Evolutionary conservation across 2,113 vertebrate genomes (phyloP).

Genomic region (Oreochromis tanganicae): DNA sequence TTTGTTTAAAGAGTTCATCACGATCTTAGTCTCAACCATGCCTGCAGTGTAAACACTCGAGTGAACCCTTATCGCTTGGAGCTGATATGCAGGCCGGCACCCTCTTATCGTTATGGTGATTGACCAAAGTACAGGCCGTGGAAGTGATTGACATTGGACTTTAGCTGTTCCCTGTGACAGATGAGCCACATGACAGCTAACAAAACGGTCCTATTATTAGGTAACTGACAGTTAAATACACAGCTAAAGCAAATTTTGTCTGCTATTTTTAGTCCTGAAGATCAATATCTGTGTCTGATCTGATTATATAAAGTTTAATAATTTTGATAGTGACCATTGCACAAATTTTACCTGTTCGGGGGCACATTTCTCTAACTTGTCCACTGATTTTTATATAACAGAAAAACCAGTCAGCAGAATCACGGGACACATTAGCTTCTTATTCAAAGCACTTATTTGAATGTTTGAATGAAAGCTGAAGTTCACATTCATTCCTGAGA

Average conservation of each 20-base stretch:
- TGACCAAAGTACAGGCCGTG: constrained; percentile 55
- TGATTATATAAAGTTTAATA: neutral
- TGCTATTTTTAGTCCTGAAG: constrained; percentile 1
- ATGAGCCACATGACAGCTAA: constrained; percentile 1
- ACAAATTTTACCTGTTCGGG: neutral
- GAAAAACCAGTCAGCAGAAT: neutral
- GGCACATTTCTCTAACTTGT: neutral
- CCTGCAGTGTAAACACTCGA: constrained; percentile 55
- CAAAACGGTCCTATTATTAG: neutral
- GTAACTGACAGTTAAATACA: neutral
- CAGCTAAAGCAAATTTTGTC: neutral
- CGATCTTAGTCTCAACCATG: constrained; percentile 14
- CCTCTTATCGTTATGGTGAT: constrained; percentile 43
- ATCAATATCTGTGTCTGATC: neutral
- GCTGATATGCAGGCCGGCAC: constrained; percentile 29
- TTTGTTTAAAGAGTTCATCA: constrained; percentile 40
- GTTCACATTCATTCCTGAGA: neutral
- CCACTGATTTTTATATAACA: neutral
- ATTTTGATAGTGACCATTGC: neutral
- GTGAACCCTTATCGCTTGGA: constrained; percentile 44
- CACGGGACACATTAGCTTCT: neutral
- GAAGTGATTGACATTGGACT: constrained; percentile 49
- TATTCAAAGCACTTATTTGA: neutral
- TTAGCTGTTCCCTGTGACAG: constrained; percentile 1
- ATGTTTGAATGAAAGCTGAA: neutral